These are phyloP conservation scores for Cryptosula pallasiana DNA, from an alignment of 2,888 invertebrate genomes.

Conservation along the genomic window DNA sequence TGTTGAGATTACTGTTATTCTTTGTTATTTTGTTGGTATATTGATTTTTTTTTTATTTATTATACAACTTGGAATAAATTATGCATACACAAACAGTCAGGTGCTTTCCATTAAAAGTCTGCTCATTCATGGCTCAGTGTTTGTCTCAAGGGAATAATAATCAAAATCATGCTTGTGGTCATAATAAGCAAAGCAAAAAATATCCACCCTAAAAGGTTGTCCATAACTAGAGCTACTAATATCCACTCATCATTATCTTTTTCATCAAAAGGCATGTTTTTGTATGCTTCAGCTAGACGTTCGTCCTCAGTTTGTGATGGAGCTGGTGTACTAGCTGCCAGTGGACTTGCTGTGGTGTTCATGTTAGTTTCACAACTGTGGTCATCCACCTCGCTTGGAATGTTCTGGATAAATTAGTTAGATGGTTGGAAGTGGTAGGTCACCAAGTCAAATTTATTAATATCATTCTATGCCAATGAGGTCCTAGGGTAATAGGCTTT, in stretches of 20 bases:
- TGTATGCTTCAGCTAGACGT: background rate
- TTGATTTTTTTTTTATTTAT: too few species aligned
- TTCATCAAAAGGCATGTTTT: slow-evolving; percentile 22
- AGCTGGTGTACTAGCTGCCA: background rate
- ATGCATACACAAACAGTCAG: background rate
- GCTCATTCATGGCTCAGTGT: background rate
- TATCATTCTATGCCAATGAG: too few species aligned
- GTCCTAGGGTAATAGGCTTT: too few species aligned
- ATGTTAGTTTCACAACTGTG: too few species aligned
- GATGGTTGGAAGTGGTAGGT: too few species aligned
- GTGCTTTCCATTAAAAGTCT: too few species aligned
- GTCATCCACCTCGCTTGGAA: too few species aligned
- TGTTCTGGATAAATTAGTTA: too few species aligned
- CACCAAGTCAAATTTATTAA: too few species aligned
- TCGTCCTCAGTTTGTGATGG: background rate
- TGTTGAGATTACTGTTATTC: background rate
- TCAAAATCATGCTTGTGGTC: slow-evolving; percentile 1
- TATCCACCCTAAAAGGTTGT: slow-evolving; percentile 8
- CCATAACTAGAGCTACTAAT: slow-evolving; percentile 19
- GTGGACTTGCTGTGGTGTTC: too few species aligned
- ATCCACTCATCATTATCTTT: slow-evolving; percentile 23
- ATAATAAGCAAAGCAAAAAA: background rate
- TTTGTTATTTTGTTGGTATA: background rate
- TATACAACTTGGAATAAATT: background rate
- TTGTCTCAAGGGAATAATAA: background rate